These are phyloP conservation scores for Xestia ashworthii DNA, from an alignment of 2,888 invertebrate species.

Conservation along the genomic window DNA sequence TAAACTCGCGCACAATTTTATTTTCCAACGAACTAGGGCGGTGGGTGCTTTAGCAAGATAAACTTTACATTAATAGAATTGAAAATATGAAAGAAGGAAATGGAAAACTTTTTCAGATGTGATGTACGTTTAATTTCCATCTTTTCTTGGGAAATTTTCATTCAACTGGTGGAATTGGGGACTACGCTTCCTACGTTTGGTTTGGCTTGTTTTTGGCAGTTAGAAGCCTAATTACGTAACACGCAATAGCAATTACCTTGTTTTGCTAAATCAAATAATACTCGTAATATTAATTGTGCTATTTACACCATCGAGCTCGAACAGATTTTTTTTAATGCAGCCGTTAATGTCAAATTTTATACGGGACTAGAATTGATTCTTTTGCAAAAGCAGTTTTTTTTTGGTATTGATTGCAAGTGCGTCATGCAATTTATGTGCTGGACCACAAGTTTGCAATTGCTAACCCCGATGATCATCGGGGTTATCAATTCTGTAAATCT, in stretches of 20 bases:
- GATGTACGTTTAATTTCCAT: background rate
- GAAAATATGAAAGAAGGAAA: conserved; percentile 38
- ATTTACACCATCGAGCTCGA: background rate
- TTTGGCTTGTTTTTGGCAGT: background rate
- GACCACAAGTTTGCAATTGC: background rate
- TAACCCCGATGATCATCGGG: no score
- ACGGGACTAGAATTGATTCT: background rate
- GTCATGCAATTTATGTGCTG: background rate
- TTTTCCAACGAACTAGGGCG: conserved; percentile 27
- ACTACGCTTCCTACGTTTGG: background rate
- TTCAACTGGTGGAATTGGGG: background rate
- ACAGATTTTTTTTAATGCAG: background rate
- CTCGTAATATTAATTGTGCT: no score
- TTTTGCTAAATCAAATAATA: background rate
- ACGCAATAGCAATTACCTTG: background rate
- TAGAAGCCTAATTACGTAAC: background rate
- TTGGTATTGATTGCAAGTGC: background rate
- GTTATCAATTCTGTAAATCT: no score
- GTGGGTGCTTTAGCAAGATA: conserved; percentile 25
- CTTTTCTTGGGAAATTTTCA: background rate
- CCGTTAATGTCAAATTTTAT: background rate
- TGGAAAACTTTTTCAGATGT: conserved; percentile 24
- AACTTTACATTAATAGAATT: conserved; percentile 42
- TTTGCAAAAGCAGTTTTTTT: background rate
- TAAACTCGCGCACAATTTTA: conserved; percentile 34